phyloP scores from a whole-genome alignment of 2,113 vertebrate genomes.

The Rhodinocichla rosea region DNA sequence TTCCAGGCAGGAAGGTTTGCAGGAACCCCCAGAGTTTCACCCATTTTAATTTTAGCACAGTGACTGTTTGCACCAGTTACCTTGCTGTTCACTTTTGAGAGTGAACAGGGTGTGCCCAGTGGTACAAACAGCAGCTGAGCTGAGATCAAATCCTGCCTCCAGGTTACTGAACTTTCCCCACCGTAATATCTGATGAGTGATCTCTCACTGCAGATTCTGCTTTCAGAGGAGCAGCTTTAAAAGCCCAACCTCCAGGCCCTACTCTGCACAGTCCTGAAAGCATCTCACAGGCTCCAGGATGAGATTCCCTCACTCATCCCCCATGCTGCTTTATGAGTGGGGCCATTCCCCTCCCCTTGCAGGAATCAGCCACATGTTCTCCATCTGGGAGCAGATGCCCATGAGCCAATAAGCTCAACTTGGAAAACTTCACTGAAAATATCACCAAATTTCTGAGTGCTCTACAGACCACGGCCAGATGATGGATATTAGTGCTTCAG shows the following conservation, averaged over 20 bases:
- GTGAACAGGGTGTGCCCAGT: not conserved
- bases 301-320: constrained; percentile 17
- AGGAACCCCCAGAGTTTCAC: not conserved
- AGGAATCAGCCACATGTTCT: constrained; percentile 40
- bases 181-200: not conserved
- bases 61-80: not conserved
- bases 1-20: not conserved
- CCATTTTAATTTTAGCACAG: not conserved
- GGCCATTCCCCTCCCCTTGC: not conserved
- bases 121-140: not conserved
- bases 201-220: not conserved
- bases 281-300: not conserved
- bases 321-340: not conserved
- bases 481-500: constrained; percentile 27
- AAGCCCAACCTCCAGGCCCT: not conserved
- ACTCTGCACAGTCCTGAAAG: not conserved
- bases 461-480: not conserved
- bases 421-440: constrained; percentile 46
- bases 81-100: not conserved
- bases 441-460: constrained; percentile 11
- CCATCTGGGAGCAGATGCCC: constrained; percentile 56
- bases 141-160: not conserved
- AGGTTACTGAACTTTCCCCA: not conserved
- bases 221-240: not conserved
- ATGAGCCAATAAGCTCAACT: constrained; percentile 33